phyloP scores from a whole-genome alignment of 2,888 invertebrate species.

The Melikaiella ostensackeni region DNA sequence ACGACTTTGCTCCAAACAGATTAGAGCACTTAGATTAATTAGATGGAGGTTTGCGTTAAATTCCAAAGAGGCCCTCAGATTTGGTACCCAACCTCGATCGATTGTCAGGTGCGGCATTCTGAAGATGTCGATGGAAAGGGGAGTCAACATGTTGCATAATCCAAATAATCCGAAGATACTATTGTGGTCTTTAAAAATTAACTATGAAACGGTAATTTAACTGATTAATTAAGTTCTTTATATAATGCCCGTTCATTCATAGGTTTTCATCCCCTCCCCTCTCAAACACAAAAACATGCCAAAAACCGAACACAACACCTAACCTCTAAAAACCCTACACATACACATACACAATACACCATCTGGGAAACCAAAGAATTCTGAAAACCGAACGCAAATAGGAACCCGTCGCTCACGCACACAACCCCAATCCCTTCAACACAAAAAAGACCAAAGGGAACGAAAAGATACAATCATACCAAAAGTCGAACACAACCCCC shows the following conservation, averaged over 20 bases:
- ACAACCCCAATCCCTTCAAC: too few species aligned
- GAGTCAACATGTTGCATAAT: constrained; percentile 25
- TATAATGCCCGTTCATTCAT: neutral
- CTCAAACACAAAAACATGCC: too few species aligned
- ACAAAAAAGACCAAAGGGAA: too few species aligned
- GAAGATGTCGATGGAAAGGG: constrained; percentile 23
- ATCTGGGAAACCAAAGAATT: too few species aligned
- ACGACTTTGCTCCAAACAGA: constrained; percentile 50
- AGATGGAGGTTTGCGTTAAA: constrained; percentile 49
- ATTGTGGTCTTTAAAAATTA: neutral
- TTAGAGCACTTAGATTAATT: constrained; percentile 55
- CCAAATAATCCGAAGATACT: neutral
- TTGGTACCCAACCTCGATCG: constrained; percentile 30
- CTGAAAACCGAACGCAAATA: too few species aligned
- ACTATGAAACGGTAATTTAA: neutral
- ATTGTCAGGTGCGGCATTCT: constrained; percentile 33
- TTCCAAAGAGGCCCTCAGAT: constrained; percentile 45
- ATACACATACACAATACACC: too few species aligned
- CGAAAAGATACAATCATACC: too few species aligned
- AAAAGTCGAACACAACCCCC: too few species aligned
- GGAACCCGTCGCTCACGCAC: too few species aligned
- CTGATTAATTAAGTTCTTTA: neutral
- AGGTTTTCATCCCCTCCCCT: too few species aligned
- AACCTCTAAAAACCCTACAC: too few species aligned
- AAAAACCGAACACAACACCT: too few species aligned